Base-by-base conservation (phyloP, 64 coral and sea anemone species). In the Actinia equina region DNA sequence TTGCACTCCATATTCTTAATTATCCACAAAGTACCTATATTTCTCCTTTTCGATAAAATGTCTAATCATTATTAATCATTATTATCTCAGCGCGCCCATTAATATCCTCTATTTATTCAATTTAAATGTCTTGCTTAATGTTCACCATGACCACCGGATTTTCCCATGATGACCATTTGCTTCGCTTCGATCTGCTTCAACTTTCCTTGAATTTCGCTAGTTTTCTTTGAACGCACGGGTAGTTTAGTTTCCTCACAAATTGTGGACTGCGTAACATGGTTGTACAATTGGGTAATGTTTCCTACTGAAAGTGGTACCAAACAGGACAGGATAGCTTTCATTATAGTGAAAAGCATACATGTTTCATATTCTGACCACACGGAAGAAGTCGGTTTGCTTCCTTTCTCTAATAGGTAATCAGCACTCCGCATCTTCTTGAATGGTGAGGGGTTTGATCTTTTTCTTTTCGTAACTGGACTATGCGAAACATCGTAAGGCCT, bases 331-430 rank as follows among this genome's bases (percentile, higher is more conserved):
- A 70, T 52, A 30, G 52, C 59, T 62, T 64, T 83, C 70, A 79
- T 89, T 83, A 15, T 15, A 37, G 10, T 82, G 87, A 52, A 89
- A 82, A 6, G 89, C 37, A 63, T 19, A 20, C 60, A 63, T 5
- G 60, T 63, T 20, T 63, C 60, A 20, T 63, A 63, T 4, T 19
- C 20, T 63, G 60, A 63, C 60, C 60, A 63, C 20, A 63, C 22
- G 57, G 87, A 86, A 93, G 85, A 53, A 89, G 92, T 45, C 82
- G 44, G 45, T 52, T 86, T 13, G 87, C 87, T 19, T 71, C 17
- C 15, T 41, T 63, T 63, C 60, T 63, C 17, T 20, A 63, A 63
- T 5, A 63, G 60, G 60, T 19, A 63, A 20, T 63, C 60, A 6
- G 60, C 60, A 63, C 60, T 63, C 17, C 60, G 15, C 6, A 6